Evolutionary conservation across 2,113 vertebrate genomes (phyloP), one percentile per base, ranked within the genome.

Genomic region (Calyptomena viridis): DNA sequence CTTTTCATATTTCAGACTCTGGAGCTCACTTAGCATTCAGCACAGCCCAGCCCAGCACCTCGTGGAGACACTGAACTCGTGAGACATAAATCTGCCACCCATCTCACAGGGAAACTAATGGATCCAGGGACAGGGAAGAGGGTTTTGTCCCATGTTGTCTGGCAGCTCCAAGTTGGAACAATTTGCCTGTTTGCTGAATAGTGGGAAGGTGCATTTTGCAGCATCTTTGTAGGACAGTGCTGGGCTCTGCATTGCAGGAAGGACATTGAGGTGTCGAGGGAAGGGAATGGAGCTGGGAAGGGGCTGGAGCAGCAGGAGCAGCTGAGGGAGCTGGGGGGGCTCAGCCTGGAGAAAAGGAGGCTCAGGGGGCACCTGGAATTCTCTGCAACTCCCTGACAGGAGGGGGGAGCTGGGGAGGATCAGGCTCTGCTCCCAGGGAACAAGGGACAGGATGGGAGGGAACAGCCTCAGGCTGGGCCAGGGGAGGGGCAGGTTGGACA

Each of bases 1-100:
- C 82, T 94, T 94, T 74, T 39, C 89, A 93, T 96, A 84, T 96
- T 93, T 96, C 96, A 91, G 55, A 66, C 55, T 76, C 84, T 2
- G 1, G 47, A 71, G 77, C 22, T 6, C 66, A 28, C 86, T 86
- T 93, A 68, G 68, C 84, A 90, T 80, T 95, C 89, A 82, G 69
- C 59, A 47, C 76, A 46, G 69, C 79, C 16, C 62, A 66, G 84
- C 68, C 95, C 42, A 78, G 50, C 69, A 49, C 60, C 75, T 73
- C 1, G 2, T 71, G 11, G 73, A 95, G 93, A 35, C 10, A 2
- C 44, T 40, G 91, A 73, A 58, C 59, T 47, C 35, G 39, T 2
- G 46, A 64, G 76, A 75, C 66, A 75, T 91, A 46, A 96, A 96
- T 94, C 87, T 94, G 89, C 62, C 62, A 21, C 75, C 33, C 33